A percentile compares a stretch with the other conserved stretches of the same genome.
These are phyloP conservation scores for Erpornis zantholeuca DNA, from an alignment of 2,113 vertebrate species.

Conservation along the genomic window DNA sequence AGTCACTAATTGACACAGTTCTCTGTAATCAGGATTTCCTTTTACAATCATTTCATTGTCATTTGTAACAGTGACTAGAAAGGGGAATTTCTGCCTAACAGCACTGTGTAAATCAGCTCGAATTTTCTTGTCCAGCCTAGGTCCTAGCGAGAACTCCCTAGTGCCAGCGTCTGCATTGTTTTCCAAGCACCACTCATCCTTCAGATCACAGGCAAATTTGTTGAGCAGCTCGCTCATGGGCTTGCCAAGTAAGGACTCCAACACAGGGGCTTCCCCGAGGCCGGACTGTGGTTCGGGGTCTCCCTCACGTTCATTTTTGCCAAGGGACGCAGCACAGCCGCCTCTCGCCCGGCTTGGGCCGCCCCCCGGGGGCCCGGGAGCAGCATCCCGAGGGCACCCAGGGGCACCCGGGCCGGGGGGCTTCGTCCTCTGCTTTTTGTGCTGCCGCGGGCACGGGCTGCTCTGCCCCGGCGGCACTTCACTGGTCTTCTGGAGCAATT, in stretches of 20 bases:
- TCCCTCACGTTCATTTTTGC: background rate
- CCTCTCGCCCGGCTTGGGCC: background rate
- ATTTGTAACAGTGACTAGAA: conserved; percentile 84
- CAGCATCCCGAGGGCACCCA: background rate
- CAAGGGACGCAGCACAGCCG: background rate
- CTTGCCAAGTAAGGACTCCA: conserved; percentile 77
- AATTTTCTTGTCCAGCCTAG: conserved; percentile 77
- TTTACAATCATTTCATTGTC: conserved; percentile 83
- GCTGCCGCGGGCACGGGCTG: background rate
- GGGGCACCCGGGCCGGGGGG: background rate
- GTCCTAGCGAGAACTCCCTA: conserved; percentile 80
- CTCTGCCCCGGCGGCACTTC: background rate
- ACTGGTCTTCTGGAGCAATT: background rate
- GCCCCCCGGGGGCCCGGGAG: background rate
- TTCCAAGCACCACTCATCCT: conserved; percentile 12
- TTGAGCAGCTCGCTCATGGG: conserved; percentile 67
- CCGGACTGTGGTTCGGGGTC: background rate
- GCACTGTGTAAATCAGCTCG: conserved; percentile 84
- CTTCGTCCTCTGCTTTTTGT: background rate
- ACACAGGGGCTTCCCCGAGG: background rate
- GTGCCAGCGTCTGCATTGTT: background rate
- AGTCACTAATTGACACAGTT: conserved; percentile 83
- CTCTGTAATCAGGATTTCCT: conserved; percentile 84
- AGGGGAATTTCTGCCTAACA: conserved; percentile 86
- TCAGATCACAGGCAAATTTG: conserved; percentile 76